Base-by-base conservation (phyloP, 2,888 invertebrate species). In the Meiosimyza decipiens region DNA sequence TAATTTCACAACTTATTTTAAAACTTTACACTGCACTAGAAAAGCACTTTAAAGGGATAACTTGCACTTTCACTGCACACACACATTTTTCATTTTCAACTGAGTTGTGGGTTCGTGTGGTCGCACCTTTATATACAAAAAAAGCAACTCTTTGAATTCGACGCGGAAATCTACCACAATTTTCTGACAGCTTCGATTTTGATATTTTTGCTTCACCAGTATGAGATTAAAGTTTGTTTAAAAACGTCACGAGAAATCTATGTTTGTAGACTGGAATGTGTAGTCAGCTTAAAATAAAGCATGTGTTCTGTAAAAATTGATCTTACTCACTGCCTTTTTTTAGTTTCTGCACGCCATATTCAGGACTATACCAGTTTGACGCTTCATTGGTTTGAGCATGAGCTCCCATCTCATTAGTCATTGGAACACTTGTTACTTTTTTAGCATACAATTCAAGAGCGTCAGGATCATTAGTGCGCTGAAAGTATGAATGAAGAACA, bases 381-480 rank as follows among this genome's bases (percentile, higher is more conserved):
- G 81, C 82, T 33, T 79, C 76, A 52, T 80, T 82, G 6, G 80
- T 81, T 75, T 84, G 84, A 40, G 83, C 81, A 79, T 84, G 82
- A 4, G 81, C 82, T 1, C 82, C 82, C 2, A 77, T 82, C 72
- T 82, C 81, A 71, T 82, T 75, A 47, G 33, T 73, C 2, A 73
- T 54, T 1, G 82, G 80, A 9, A 82, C 69, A 28, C 77, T 79
- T 47, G 80, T 82, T 4, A 92, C 89, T 85, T 92, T 92, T 76
- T 87, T 89, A 13, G 88, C 84, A 81, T 90, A 91, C 33, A 93
- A 84, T 77, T 90, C 87, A 73, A 90, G 83, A 3, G 91, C 90
- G 50, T 89, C 86, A 0, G 90, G 90, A 81, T 93, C 92, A 40
- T 89, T 90, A 7, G 92, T 91, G 76, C 89, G 89, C 92, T 93